These are phyloP conservation scores for Anastrepha ludens DNA, from an alignment of 1,140 invertebrate genomes.

Conservation along the genomic window DNA sequence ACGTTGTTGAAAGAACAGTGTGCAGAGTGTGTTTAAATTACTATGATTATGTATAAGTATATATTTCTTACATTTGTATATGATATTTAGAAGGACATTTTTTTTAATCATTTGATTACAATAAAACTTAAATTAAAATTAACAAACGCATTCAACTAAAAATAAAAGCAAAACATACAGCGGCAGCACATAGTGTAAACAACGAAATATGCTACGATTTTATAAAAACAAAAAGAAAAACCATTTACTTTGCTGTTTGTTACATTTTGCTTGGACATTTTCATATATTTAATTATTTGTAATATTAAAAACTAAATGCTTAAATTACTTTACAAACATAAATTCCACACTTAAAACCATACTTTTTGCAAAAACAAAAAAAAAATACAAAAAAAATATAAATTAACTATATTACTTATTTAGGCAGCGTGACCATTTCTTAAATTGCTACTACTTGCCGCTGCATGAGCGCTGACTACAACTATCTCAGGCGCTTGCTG, in stretches of 20 bases:
- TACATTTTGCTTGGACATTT: background rate
- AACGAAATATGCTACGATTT: background rate
- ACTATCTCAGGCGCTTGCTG: background rate
- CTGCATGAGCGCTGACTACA: background rate
- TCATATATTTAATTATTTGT: background rate
- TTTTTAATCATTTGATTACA: background rate
- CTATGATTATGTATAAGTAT: conserved; percentile 27
- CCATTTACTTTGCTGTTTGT: background rate
- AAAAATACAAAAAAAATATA: background rate
- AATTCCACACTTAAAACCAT: background rate
- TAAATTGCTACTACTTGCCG: conserved; percentile 31
- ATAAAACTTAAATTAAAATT: background rate
- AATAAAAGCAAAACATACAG: background rate
- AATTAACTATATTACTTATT: background rate
- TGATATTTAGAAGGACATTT: background rate
- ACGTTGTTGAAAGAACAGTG: background rate
- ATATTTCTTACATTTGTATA: background rate
- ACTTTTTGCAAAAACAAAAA: background rate
- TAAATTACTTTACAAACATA: background rate
- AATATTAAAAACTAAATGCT: background rate
- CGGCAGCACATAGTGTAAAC: conserved; percentile 8
- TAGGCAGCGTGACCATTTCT: conserved; percentile 31
- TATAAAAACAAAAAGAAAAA: background rate
- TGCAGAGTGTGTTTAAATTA: background rate
- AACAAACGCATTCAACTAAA: background rate